phyloP scores from a whole-genome alignment of 2,888 invertebrate species.

The Metacarcinus magister region DNA sequence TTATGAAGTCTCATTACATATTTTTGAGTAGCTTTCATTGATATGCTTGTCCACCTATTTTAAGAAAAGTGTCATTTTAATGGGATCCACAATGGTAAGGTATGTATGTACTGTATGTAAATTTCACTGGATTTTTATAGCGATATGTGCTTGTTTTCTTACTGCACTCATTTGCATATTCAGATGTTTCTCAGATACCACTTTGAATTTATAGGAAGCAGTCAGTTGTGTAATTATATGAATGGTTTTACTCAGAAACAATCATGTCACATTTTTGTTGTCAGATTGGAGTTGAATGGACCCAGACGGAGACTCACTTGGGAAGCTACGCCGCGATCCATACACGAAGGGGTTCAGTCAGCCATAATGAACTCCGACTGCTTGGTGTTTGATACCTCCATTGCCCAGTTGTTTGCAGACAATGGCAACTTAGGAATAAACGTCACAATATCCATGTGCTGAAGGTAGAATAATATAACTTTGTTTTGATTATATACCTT shows the following conservation, averaged over 20 bases:
- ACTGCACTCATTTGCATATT: not conserved
- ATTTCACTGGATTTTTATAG: no score
- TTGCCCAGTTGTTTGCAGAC: conserved; percentile 99
- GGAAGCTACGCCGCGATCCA: conserved; percentile 99
- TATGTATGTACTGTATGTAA: no score
- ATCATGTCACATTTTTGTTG: conserved; percentile 74
- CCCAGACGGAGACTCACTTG: conserved; percentile 97
- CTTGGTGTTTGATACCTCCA: conserved; percentile 91
- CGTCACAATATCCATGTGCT: conserved; percentile 95
- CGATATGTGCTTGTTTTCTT: not conserved
- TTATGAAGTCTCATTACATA: no score
- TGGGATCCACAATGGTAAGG: no score
- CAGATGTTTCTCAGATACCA: not conserved
- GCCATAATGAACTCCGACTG: conserved; percentile 99
- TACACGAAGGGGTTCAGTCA: conserved; percentile 98
- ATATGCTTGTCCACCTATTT: no score
- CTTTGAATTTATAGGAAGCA: not conserved
- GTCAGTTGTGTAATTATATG: no score
- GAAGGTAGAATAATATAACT: conserved; percentile 51
- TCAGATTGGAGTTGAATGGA: conserved; percentile 97
- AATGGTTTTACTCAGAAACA: not conserved
- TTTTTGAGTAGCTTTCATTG: no score
- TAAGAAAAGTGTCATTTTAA: no score
- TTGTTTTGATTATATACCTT: not conserved
- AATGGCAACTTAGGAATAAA: conserved; percentile 99